Base-by-base conservation (phyloP, 2,888 invertebrate species). In the Malthinus seriepunctatus region DNA sequence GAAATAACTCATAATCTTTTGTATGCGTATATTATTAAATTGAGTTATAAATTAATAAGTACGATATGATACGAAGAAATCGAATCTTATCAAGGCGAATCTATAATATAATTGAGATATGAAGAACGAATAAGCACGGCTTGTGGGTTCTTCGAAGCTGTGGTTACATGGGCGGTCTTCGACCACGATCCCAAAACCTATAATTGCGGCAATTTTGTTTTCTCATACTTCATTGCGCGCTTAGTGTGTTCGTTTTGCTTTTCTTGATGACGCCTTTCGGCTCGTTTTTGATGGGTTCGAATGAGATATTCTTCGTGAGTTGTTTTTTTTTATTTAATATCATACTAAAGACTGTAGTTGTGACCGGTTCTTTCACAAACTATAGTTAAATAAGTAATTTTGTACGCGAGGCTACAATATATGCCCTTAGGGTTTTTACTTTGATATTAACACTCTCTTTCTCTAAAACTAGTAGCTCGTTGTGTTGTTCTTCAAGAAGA, bases 171-270 rank as follows among this genome's bases (percentile, higher is more conserved):
- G 76, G 77, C 77, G 77, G 76, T 71, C 73, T 72, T 62, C 69
- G 68, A 69, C 73, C 74, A 74, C 73, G 73, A 73, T 73, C 71
- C 73, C 74, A 70, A 76, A 76, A 76, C 76, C 76, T 70, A 69
- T 76, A 76, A 76, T 76, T 76, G 76, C 74, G 71, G 76, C 74
- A 76, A 76, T 76, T 76, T 76, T 71, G 71, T 74, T 74, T 74
- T 75, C 75, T 75, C 75, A 75, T 75, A 75, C 73, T 74, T 74
- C 72, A 74, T 74, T 66, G 71, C 71, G 23, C 23, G 68, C 68
- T 73, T 66, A 69, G 68, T 66, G 68, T 72, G 70, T 70, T 73
- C 68, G 73, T 74, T 75, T 73, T 71, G 72, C 71, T 61, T 56
- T 56, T 60, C 64, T 67, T 67, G 71, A 71, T 71, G 71, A 71